phyloP scores from a whole-genome alignment of 1,140 invertebrate species.

The Euura saliciscinereae region DNA sequence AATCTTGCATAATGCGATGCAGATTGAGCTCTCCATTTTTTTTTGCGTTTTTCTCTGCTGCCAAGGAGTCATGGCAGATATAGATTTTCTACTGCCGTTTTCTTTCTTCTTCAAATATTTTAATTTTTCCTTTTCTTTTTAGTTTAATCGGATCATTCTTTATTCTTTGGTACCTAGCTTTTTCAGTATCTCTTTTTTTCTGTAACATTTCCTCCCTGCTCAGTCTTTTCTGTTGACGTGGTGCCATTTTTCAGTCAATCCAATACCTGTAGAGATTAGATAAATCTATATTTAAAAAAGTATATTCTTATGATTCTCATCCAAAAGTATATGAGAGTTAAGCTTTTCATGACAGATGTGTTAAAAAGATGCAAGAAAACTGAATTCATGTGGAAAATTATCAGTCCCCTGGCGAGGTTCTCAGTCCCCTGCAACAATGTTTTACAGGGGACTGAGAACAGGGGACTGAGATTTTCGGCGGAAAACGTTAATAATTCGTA shows the following conservation, averaged over 20 bases:
- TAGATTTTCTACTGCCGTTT: slow-evolving; percentile 14
- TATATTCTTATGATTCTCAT: too few relatives aligned
- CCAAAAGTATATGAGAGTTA: too few relatives aligned
- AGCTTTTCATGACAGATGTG: too few relatives aligned
- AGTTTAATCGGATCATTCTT: slow-evolving; percentile 31
- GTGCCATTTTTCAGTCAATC: slow-evolving; percentile 48
- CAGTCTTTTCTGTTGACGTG: slow-evolving; percentile 25
- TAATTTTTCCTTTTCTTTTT: slow-evolving; percentile 27
- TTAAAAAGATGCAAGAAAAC: too few relatives aligned
- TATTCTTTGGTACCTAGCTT: slow-evolving; percentile 30
- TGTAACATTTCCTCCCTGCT: slow-evolving; percentile 27
- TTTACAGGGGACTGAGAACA: too few relatives aligned
- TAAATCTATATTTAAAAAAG: too few relatives aligned
- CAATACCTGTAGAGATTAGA: too few relatives aligned
- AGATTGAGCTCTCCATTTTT: background rate
- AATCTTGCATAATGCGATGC: background rate
- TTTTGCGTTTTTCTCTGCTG: background rate
- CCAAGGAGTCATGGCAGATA: slow-evolving; percentile 5
- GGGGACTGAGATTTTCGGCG: too few relatives aligned
- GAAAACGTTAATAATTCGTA: too few relatives aligned
- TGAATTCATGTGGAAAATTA: too few relatives aligned
- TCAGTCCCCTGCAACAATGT: too few relatives aligned
- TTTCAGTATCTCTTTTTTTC: slow-evolving; percentile 31
- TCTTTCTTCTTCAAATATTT: slow-evolving; percentile 24
- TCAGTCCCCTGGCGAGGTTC: too few relatives aligned